Evolutionary conservation across 2,888 invertebrate species (phyloP).

Genomic region (Drosophila pullipes): DNA sequence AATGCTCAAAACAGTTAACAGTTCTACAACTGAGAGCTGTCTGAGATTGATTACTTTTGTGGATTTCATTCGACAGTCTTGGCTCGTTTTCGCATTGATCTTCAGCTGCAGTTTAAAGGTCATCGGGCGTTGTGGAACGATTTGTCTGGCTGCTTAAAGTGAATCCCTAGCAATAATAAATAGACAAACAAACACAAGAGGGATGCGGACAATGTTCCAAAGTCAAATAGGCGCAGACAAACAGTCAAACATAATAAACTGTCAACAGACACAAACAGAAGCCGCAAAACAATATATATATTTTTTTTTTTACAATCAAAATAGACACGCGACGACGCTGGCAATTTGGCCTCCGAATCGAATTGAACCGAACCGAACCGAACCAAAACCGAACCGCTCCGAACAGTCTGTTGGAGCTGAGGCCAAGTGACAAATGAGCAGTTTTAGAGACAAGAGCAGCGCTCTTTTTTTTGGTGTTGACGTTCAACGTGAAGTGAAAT

Average conservation of each 20-base stretch:
- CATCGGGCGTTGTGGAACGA: slow-evolving; percentile 34
- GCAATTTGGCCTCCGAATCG: slow-evolving; percentile 40
- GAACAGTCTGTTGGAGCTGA: neutral
- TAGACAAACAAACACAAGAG: slow-evolving; percentile 8
- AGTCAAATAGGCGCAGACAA: slow-evolving; percentile 46
- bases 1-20: slow-evolving; percentile 3
- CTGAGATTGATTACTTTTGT: neutral
- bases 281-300: slow-evolving; percentile 63
- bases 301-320: slow-evolving; percentile 64
- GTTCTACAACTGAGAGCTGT: neutral
- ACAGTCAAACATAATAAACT: slow-evolving; percentile 80
- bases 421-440: slow-evolving; percentile 71
- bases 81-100: slow-evolving; percentile 15
- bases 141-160: slow-evolving; percentile 40
- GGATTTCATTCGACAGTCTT: neutral
- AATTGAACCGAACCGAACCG: neutral
- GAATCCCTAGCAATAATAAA: slow-evolving; percentile 45
- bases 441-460: slow-evolving; percentile 56
- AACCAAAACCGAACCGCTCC: neutral
- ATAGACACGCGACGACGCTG: slow-evolving; percentile 64
- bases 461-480: neutral
- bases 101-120: slow-evolving; percentile 56
- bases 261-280: slow-evolving; percentile 65
- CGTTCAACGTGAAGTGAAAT: slow-evolving; percentile 46
- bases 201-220: neutral